Evolutionary conservation across 2,888 invertebrate genomes (phyloP), one percentile per base, ranked within the genome.

Genomic region (Lingula anatina): DNA sequence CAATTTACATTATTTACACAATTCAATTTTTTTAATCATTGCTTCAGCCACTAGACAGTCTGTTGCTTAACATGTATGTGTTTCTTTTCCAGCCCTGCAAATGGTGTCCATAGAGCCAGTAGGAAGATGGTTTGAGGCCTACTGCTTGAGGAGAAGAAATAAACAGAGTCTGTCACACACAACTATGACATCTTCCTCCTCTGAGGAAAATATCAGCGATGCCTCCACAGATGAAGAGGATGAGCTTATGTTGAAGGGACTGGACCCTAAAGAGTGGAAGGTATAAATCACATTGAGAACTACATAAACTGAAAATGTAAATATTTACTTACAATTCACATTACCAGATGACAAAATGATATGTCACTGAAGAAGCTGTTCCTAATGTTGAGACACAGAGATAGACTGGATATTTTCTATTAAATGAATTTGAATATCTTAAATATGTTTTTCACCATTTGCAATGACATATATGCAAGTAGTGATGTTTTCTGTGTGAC

Each of bases 231-330:
- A 65, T 44, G 71, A 71, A 37, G 68, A 71, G 43, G 62, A 66
- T 49, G 64, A 65, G 38, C 61, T 85, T 50, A 91, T 90, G 75
- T 81, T 96, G 55, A 83, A 89, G 59, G 89, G 89, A 53, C 80
- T 96, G 57, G 91, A 96, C 79, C 96, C 96, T 2, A 93, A 90
- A 76, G 89, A 93, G 68, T 97, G 95, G 95, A 96, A 95, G 76
- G 80, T 80, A 59, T 23, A 41, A 31, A 9, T 31, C 9, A 12
- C 31, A 31, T 31, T n/a, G n/a, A n/a, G n/a, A n/a, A n/a, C n/a
- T n/a, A n/a, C n/a, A n/a, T n/a, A n/a, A n/a, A n/a, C n/a, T n/a
- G n/a, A n/a, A n/a, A n/a, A n/a, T n/a, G n/a, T n/a, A n/a, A n/a
- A n/a, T n/a, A n/a, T n/a, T n/a, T n/a, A n/a, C n/a, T n/a, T n/a